Conservation (phyloP, 2,888 invertebrate genomes). For the Temnothorax ravouxi region DNA sequence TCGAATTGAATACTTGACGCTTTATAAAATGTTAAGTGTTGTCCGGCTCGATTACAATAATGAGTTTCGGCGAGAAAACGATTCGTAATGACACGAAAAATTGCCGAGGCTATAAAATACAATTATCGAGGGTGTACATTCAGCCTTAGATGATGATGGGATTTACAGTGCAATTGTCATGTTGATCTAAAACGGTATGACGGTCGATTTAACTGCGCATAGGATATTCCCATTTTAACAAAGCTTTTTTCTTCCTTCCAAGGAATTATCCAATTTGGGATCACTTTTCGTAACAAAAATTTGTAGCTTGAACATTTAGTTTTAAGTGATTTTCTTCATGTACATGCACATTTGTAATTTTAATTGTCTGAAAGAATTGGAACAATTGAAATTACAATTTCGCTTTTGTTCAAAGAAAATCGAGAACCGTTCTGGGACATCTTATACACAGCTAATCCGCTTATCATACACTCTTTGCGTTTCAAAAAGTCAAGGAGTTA, state of each 20-base stretch:
- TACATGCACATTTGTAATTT: not conserved
- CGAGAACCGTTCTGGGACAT: not conserved
- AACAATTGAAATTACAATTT: not conserved
- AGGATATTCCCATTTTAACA: not conserved
- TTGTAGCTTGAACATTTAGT: too few relatives aligned
- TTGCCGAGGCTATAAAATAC: constrained; percentile 60
- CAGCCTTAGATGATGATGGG: constrained; percentile 39
- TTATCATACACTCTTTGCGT: not conserved
- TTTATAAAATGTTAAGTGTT: constrained; percentile 17
- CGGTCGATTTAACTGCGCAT: not conserved
- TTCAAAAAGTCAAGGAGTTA: constrained; percentile 21
- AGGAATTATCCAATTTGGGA: not conserved
- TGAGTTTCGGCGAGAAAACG: constrained; percentile 18
- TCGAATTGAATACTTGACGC: constrained; percentile 46
- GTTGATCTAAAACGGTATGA: constrained; percentile 23
- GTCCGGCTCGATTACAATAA: constrained; percentile 33
- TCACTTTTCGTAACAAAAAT: not conserved
- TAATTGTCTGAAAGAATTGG: not conserved
- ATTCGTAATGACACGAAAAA: constrained; percentile 30
- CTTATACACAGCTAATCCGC: constrained; percentile 2
- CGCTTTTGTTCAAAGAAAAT: not conserved
- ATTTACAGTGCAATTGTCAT: constrained; percentile 34
- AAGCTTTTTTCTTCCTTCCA: not conserved
- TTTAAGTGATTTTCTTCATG: not conserved
- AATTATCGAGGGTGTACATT: constrained; percentile 46